Percentiles rank a stretch among this genome's conserved stretches.
These are phyloP conservation scores for Himalopsyche japonica DNA, from an alignment of 2,888 invertebrate genomes.

Conservation along the genomic window DNA sequence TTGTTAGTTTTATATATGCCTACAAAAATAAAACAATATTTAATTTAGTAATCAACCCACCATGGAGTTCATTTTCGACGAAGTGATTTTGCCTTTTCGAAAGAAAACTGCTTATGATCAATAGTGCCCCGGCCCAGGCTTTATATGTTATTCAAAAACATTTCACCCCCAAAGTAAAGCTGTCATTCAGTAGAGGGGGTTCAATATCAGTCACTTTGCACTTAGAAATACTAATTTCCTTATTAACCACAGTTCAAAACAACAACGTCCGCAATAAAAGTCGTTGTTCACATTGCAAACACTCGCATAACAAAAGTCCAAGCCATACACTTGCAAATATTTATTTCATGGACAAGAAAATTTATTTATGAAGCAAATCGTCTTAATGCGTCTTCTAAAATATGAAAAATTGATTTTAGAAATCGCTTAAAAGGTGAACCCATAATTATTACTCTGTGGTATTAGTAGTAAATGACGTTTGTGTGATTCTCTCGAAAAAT, in stretches of 20 bases:
- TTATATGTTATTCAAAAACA: neutral
- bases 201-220: neutral
- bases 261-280: neutral
- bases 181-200: neutral
- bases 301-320: neutral
- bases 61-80: neutral
- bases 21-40: too few relatives aligned
- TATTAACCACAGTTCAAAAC: neutral
- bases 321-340: too few relatives aligned
- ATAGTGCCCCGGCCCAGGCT: neutral
- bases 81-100: neutral
- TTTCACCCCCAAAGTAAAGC: neutral
- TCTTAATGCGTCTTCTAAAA: too few relatives aligned
- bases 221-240: neutral
- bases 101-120: slow-evolving; percentile 32
- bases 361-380: too few relatives aligned
- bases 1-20: too few relatives aligned
- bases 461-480: too few relatives aligned
- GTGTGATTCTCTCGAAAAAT: too few relatives aligned
- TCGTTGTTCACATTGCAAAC: neutral
- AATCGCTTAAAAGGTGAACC: too few relatives aligned
- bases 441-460: too few relatives aligned
- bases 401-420: too few relatives aligned
- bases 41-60: too few relatives aligned
- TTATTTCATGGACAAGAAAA: too few relatives aligned